Conservation (phyloP, 2,888 invertebrate species). For the Lithophane socia region DNA sequence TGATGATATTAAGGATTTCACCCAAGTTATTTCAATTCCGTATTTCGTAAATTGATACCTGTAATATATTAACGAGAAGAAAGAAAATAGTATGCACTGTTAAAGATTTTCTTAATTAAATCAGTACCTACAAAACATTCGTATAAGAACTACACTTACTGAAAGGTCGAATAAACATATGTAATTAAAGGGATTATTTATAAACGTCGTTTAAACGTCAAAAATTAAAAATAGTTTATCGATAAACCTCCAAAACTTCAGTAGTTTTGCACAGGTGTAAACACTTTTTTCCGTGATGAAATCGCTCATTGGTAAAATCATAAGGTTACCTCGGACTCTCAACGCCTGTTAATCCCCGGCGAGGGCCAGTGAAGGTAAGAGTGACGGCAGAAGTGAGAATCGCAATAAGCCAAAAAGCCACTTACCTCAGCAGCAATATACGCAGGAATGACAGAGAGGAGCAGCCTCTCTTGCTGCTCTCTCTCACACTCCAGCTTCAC, state of each 20-base stretch:
- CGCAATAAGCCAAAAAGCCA: constrained; percentile 29
- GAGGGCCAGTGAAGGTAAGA: no score
- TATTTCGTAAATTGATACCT: background rate
- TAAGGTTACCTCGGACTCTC: no score
- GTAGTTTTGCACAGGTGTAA: background rate
- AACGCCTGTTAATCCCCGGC: no score
- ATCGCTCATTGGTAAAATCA: background rate
- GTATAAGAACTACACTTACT: no score
- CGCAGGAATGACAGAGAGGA: constrained; percentile 98
- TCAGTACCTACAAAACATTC: no score
- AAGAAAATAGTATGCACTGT: background rate
- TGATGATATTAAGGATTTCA: background rate
- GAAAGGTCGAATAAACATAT: no score
- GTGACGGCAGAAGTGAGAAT: no score
- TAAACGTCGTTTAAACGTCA: no score
- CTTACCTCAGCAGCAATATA: constrained; percentile 98
- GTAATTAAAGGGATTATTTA: no score
- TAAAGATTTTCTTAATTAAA: background rate
- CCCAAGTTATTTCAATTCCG: background rate
- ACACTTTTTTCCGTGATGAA: background rate
- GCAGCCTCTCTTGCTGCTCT: constrained; percentile 97
- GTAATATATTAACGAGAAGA: background rate
- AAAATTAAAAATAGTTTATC: no score
- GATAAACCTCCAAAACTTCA: no score
- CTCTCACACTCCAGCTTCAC: constrained; percentile 98